Evolutionary conservation across 2,888 invertebrate species (phyloP).

Genomic region (Sphinx pinastri): DNA sequence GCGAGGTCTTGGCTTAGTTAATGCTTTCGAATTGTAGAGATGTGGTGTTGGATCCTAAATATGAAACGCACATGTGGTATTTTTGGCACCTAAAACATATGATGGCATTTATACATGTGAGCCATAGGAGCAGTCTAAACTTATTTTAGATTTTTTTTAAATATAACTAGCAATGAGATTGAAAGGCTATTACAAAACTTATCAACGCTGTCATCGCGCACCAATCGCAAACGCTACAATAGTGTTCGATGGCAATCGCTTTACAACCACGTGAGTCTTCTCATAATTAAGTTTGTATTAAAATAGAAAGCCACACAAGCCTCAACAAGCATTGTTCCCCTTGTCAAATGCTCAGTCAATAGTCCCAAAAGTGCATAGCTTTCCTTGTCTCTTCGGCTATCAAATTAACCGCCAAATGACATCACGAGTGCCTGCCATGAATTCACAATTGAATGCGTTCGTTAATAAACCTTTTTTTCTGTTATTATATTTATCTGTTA

Average conservation of each 20-base stretch:
- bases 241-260: not conserved
- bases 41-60: too few relatives aligned
- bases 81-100: too few relatives aligned
- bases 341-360: slow-evolving; percentile 42
- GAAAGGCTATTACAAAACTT: too few relatives aligned
- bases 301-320: slow-evolving; percentile 26
- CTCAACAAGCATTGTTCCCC: slow-evolving; percentile 34
- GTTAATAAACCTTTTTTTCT: slow-evolving; percentile 67
- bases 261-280: not conserved
- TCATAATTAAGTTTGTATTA: not conserved
- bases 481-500: slow-evolving; percentile 50
- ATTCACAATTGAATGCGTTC: slow-evolving; percentile 72
- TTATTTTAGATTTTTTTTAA: not conserved
- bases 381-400: slow-evolving; percentile 57
- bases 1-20: not conserved
- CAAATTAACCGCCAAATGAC: slow-evolving; percentile 66
- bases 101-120: too few relatives aligned
- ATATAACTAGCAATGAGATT: too few relatives aligned
- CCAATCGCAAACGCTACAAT: too few relatives aligned
- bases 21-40: not conserved
- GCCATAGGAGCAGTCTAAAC: too few relatives aligned
- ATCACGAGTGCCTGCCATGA: slow-evolving; percentile 62
- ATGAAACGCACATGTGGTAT: too few relatives aligned
- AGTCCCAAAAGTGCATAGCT: slow-evolving; percentile 47
- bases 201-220: not conserved